phyloP scores from a whole-genome alignment of 1,140 invertebrate species.

The Eumaeus atala region DNA sequence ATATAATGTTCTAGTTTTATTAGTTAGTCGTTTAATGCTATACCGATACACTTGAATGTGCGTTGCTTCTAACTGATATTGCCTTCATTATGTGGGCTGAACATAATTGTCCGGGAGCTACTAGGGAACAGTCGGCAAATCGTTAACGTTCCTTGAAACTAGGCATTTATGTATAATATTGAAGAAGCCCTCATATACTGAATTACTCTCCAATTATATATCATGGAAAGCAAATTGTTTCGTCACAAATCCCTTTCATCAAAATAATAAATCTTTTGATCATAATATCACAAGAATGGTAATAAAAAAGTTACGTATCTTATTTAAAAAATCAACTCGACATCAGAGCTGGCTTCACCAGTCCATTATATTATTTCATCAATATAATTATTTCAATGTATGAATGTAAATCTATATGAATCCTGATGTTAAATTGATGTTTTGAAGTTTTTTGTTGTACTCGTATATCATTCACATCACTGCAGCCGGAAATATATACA shows the following conservation, averaged over 20 bases:
- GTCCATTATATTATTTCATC: no score
- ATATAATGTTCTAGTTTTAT: not conserved
- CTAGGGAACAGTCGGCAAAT: constrained; percentile 2
- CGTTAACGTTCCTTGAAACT: not conserved
- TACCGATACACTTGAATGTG: not conserved
- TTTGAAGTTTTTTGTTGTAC: no score
- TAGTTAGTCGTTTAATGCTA: not conserved
- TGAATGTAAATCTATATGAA: no score
- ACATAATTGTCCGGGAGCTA: not conserved
- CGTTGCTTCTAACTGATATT: not conserved
- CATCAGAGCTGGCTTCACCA: no score
- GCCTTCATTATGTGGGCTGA: no score
- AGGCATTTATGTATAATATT: not conserved
- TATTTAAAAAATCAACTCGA: no score
- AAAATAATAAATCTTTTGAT: not conserved
- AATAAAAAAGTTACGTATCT: no score
- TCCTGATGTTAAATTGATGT: no score
- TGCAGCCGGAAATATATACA: no score
- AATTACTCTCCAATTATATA: not conserved
- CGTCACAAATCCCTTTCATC: not conserved
- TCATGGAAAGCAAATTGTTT: not conserved
- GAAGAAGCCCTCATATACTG: not conserved
- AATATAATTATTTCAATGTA: no score
- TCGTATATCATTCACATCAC: no score
- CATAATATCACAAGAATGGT: no score